Percentiles rank a stretch among this genome's conserved stretches.
phyloP scores from a whole-genome alignment of 1,140 invertebrate species.

The Armadillidium nasatum region DNA sequence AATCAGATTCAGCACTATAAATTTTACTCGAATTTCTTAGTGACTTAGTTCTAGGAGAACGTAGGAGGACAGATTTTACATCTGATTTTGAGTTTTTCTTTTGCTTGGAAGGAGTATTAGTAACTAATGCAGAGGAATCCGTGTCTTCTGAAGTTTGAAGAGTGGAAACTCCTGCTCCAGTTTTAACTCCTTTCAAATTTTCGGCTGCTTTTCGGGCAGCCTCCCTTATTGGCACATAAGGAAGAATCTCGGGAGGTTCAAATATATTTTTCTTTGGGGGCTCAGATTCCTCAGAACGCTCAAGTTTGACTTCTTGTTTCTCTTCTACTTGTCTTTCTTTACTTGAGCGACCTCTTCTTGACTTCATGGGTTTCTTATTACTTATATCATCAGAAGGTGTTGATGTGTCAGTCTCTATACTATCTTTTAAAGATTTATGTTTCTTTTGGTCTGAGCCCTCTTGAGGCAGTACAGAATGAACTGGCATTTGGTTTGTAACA shows the following conservation, averaged over 20 bases:
- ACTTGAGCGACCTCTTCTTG: slow-evolving; percentile 41
- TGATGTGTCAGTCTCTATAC: slow-evolving; percentile 22
- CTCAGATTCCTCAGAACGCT: slow-evolving; percentile 50
- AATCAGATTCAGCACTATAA: neutral
- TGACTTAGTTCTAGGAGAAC: neutral
- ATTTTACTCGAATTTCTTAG: neutral
- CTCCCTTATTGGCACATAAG: slow-evolving; percentile 81
- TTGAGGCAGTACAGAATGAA: neutral
- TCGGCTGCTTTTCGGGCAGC: slow-evolving; percentile 86
- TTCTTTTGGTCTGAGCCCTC: slow-evolving; percentile 33
- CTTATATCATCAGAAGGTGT: slow-evolving; percentile 5
- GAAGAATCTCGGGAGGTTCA: slow-evolving; percentile 59
- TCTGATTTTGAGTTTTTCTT: slow-evolving; percentile 33
- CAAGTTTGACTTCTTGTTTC: slow-evolving; percentile 57
- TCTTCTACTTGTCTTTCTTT: slow-evolving; percentile 61
- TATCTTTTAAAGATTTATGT: slow-evolving; percentile 27
- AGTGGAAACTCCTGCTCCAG: slow-evolving; percentile 14
- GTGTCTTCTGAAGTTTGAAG: slow-evolving; percentile 18
- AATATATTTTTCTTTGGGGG: slow-evolving; percentile 40
- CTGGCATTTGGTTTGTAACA: neutral
- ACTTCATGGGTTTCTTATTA: slow-evolving; percentile 43
- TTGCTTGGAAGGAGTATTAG: slow-evolving; percentile 30
- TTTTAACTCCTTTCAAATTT: slow-evolving; percentile 71
- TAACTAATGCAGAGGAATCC: slow-evolving; percentile 16
- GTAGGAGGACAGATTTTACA: neutral